These are phyloP conservation scores for Scomber scombrus DNA, from an alignment of 2,113 vertebrate species.

Conservation along the genomic window DNA sequence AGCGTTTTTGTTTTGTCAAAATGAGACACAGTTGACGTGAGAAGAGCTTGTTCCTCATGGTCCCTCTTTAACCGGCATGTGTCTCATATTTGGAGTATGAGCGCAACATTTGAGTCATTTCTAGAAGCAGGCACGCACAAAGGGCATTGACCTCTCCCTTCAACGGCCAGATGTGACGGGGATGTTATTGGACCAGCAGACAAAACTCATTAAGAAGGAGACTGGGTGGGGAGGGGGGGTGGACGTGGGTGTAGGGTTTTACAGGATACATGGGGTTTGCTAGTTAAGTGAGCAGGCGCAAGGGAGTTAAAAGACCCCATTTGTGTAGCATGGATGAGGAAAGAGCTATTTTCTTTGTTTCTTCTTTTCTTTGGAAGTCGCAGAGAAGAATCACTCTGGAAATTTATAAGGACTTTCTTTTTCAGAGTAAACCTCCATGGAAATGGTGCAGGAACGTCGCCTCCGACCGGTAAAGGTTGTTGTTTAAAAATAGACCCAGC, in stretches of 20 bases:
- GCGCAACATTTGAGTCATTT: slow-evolving; percentile 64
- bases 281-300: slow-evolving; percentile 35
- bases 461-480: slow-evolving; percentile 58
- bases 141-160: slow-evolving; percentile 73
- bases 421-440: slow-evolving; percentile 8
- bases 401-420: neutral
- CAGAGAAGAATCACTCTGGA: neutral
- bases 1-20: slow-evolving; percentile 30
- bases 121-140: slow-evolving; percentile 57
- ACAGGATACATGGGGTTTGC: slow-evolving; percentile 60
- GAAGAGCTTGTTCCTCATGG: slow-evolving; percentile 23
- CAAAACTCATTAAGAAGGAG: slow-evolving; percentile 78
- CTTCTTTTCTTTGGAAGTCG: neutral
- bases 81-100: slow-evolving; percentile 70
- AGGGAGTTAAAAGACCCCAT: slow-evolving; percentile 39
- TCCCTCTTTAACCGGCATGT: slow-evolving; percentile 4
- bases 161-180: slow-evolving; percentile 75
- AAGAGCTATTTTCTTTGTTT: slow-evolving; percentile 29
- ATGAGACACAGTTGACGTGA: slow-evolving; percentile 38
- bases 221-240: neutral
- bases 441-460: slow-evolving; percentile 21
- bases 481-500: slow-evolving; percentile 64
- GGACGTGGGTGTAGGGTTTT: slow-evolving; percentile 50
- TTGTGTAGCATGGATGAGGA: slow-evolving; percentile 15
- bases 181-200: slow-evolving; percentile 71